phyloP scores from a whole-genome alignment of 2,113 vertebrate species.

The Cavia porcellus region DNA sequence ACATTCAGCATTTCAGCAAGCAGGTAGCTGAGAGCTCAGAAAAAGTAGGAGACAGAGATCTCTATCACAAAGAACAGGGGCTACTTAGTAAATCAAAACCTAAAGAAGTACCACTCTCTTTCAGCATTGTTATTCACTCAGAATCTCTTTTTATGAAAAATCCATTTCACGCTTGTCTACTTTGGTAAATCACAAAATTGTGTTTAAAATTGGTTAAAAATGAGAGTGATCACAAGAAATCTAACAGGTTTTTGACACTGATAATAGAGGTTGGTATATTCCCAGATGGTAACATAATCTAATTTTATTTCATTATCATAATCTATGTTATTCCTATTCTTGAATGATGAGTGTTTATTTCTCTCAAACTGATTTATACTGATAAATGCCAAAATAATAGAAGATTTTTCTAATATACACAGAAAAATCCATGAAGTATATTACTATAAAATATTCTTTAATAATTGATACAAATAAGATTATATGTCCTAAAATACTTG shows the following conservation, averaged over 20 bases:
- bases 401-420: not conserved
- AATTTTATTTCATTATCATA: conserved; percentile 68
- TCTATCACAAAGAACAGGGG: not conserved
- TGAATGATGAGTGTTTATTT: conserved; percentile 48
- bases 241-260: conserved; percentile 73
- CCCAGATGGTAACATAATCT: conserved; percentile 73
- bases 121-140: conserved; percentile 69
- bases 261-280: conserved; percentile 62
- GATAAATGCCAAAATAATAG: not conserved
- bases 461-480: conserved; percentile 2
- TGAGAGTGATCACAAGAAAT: conserved; percentile 74
- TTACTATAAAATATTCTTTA: conserved; percentile 4
- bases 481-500: not conserved
- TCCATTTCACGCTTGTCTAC: conserved; percentile 82
- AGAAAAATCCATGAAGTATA: not conserved
- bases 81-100: not conserved
- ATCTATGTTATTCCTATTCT: conserved; percentile 33
- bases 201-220: conserved; percentile 79
- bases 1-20: not conserved
- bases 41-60: not conserved
- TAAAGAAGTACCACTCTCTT: not conserved
- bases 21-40: not conserved
- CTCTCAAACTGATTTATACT: not conserved
- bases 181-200: conserved; percentile 78
- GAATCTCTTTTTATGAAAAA: conserved; percentile 70